Evolutionary conservation across 2,888 invertebrate species (phyloP), one percentile per base, ranked within the genome.

Genomic region (Macaria notata): DNA sequence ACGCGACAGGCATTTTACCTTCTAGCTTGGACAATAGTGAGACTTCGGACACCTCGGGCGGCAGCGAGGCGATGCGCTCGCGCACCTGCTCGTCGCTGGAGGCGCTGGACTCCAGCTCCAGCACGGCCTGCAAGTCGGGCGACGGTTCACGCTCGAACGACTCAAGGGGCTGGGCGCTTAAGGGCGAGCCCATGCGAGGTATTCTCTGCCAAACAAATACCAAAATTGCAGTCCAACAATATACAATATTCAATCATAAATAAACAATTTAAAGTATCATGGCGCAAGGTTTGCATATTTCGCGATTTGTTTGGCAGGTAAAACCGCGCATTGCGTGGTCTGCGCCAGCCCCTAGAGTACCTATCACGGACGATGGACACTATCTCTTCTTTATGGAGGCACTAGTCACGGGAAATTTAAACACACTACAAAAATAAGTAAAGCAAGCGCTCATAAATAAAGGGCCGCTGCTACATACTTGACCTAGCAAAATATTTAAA

Each of bases 41-140:
- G 4, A 97, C 94, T 93, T 99, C 98, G 0, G 98, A 98, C 3
- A 99, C 98, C 92, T 98, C 98, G 49, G 96, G 96, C 0, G 99
- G 99, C 52, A 99, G 92, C 57, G 96, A 97, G 0, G 98, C 98
- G 69, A 99, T 99, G 78, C 96, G 94, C 82, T 98, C 98, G 65
- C 99, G 92, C 1, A 98, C 97, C 0, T 94, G 94, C 63, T 98
- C 98, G 92, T 99, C 99, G 72, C 98, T 97, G 0, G 98, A 98
- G 1, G 99, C 98, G 59, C 98, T 97, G 75, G 97, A 97, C 84
- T 99, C 99, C 72, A 99, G 91, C 70, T 97, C 97, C 84, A 96
- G 92, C 55, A 96, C 90, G 2, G 94, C 94, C 88, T 92, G 85
- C 4, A 84, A 84, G 31, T 51, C 56, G 54, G 33, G 53, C 9